Conservation (phyloP, 2,113 vertebrate genomes). For the Neogale vison region DNA sequence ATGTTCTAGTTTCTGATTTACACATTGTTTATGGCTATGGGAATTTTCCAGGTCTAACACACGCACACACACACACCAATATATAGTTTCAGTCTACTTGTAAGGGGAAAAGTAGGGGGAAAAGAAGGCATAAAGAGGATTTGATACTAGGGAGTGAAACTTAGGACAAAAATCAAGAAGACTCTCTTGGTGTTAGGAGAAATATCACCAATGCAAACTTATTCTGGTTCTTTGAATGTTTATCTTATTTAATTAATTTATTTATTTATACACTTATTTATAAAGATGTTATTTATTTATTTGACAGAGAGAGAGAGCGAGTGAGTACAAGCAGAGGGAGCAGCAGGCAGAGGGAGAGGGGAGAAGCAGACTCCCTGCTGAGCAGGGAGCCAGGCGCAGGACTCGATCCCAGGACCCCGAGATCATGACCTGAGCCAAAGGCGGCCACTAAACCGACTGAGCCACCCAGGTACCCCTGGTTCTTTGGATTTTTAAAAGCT, state of each 20-base stretch:
- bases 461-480: not conserved
- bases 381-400: no score
- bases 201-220: not conserved
- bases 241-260: not conserved
- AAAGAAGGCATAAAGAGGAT: constrained; percentile 38
- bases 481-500: constrained; percentile 29
- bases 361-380: no score
- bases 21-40: not conserved
- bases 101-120: not conserved
- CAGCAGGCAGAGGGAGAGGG: no score
- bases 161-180: constrained; percentile 31
- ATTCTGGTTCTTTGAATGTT: not conserved
- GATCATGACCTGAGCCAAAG: no score
- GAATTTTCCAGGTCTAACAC: not conserved
- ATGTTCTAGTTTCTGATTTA: not conserved
- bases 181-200: not conserved
- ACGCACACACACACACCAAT: not conserved
- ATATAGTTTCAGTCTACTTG: not conserved
- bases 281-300: no score
- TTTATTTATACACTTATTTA: no score
- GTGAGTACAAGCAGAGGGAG: no score
- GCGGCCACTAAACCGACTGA: no score
- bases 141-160: constrained; percentile 2
- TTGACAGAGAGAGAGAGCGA: no score
- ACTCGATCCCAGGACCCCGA: no score